Percentiles rank a stretch among this genome's conserved stretches.
Conservation (phyloP, 2,888 invertebrate species). For the Acanthococcus lagerstroemiae region DNA sequence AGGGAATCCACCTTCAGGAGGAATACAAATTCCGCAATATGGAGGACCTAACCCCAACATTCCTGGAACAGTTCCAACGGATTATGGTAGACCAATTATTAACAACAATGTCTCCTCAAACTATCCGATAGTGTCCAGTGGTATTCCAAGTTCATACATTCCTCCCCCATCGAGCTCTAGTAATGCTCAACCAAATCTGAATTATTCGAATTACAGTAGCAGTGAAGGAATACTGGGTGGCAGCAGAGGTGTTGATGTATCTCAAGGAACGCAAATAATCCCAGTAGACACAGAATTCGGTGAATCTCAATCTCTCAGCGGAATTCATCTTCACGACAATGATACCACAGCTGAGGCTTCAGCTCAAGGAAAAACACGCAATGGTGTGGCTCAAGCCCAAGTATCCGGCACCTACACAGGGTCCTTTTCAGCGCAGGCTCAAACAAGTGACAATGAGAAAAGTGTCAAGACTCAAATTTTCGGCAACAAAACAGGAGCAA, state of each 20-base stretch:
- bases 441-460: constrained; percentile 37
- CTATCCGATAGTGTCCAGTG: no score
- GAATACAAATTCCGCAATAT: no score
- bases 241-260: constrained; percentile 31
- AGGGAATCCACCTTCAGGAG: no score
- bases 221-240: constrained; percentile 21
- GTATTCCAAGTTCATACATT: no score
- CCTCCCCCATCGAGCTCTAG: no score
- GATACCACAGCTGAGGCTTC: constrained; percentile 62
- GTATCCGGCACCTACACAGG: constrained; percentile 67
- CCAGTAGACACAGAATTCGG: no score
- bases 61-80: no score
- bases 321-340: constrained; percentile 37
- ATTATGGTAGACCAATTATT: no score
- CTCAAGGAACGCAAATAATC: constrained; percentile 32
- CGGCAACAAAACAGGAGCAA: constrained; percentile 51
- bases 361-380: constrained; percentile 63
- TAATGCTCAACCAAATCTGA: no score
- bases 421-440: constrained; percentile 57
- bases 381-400: constrained; percentile 69
- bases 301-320: constrained; percentile 38
- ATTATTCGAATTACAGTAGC: no score
- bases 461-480: constrained; percentile 38
- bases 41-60: no score
- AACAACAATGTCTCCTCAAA: no score